These are phyloP conservation scores for Pristionchus maxplancki DNA, from an alignment of 2,888 invertebrate species.

Conservation along the genomic window DNA sequence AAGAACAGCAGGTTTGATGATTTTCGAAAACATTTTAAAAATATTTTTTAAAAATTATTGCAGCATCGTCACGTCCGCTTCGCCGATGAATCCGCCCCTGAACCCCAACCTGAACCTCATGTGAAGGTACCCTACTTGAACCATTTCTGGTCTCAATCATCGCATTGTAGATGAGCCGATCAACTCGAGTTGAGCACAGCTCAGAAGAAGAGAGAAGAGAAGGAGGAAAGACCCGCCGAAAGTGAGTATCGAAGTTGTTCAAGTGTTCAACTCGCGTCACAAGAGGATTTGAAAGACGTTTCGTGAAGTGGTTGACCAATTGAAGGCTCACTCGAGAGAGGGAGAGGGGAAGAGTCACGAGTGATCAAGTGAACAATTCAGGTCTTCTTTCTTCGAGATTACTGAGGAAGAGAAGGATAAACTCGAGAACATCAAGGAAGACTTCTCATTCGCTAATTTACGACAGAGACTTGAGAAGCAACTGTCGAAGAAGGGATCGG, in stretches of 20 bases:
- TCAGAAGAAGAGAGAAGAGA: slow-evolving; percentile 42
- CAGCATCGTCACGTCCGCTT: slow-evolving; percentile 49
- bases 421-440: slow-evolving; percentile 17
- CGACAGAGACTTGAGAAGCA: slow-evolving; percentile 46
- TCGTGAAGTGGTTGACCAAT: slow-evolving; percentile 28
- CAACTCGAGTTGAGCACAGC: slow-evolving; percentile 30
- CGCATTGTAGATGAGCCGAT: slow-evolving; percentile 25
- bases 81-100: background rate
- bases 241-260: slow-evolving; percentile 45
- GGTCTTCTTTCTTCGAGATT: slow-evolving; percentile 50
- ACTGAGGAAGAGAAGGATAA: slow-evolving; percentile 44
- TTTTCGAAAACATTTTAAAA: no score
- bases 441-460: slow-evolving; percentile 45
- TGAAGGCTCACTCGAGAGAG: background rate
- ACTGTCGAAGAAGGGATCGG: slow-evolving; percentile 19
- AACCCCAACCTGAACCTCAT: background rate
- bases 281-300: slow-evolving; percentile 1
- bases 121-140: background rate
- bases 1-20: slow-evolving; percentile 14
- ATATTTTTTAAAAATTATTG: background rate
- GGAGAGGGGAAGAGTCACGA: background rate
- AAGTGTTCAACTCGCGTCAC: background rate
- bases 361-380: slow-evolving; percentile 18
- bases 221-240: slow-evolving; percentile 14
- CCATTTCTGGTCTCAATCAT: background rate